A percentile compares a stretch with the other conserved stretches of the same genome.
Conservation (phyloP, 2,113 vertebrate species). For the Ploceus nigricollis region DNA sequence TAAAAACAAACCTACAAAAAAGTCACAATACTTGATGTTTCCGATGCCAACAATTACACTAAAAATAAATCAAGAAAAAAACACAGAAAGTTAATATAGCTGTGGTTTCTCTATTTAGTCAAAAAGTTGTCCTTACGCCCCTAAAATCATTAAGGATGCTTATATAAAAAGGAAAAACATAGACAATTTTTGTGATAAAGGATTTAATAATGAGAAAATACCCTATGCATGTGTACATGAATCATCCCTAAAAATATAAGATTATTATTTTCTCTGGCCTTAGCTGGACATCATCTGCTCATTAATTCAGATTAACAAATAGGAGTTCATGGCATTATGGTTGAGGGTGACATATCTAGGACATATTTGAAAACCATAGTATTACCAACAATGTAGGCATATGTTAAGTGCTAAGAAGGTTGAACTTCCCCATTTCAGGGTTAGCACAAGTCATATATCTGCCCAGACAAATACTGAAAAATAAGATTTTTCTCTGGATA, state of each 20-base stretch:
- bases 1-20: not conserved
- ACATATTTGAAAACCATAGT: not conserved
- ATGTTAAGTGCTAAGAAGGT: slow-evolving; percentile 6
- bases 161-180: not conserved
- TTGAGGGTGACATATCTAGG: slow-evolving; percentile 50
- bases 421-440: not conserved
- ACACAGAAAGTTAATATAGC: rapidly evolving
- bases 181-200: not conserved
- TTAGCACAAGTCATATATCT: not conserved
- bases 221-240: not conserved
- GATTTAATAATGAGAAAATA: not conserved
- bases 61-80: not conserved
- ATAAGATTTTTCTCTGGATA: not conserved
- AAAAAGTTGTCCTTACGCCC: not conserved
- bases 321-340: not conserved
- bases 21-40: not conserved
- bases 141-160: not conserved
- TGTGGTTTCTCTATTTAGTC: not conserved
- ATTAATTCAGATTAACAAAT: slow-evolving; percentile 61
- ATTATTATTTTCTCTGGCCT: not conserved
- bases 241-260: not conserved
- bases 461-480: not conserved
- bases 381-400: not conserved
- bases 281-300: slow-evolving; percentile 23
- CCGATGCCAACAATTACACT: not conserved